phyloP scores from a whole-genome alignment of 2,888 invertebrate species.

The Nephrotoma flavescens region DNA sequence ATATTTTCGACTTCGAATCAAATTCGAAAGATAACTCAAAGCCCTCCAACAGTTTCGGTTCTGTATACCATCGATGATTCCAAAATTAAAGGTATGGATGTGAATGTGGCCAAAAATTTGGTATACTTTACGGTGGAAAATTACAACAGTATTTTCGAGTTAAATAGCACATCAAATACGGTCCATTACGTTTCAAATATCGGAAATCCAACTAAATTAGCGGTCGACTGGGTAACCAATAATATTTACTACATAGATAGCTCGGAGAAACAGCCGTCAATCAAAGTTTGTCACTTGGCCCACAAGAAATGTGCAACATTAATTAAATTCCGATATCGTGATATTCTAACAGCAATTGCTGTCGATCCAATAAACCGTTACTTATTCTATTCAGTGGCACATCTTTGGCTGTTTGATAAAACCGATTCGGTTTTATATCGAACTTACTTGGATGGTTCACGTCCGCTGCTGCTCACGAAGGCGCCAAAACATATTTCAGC shows the following conservation, averaged over 20 bases:
- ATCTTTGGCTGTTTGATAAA: conserved; percentile 29
- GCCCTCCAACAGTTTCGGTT: conserved; percentile 22
- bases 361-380: conserved; percentile 45
- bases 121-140: conserved; percentile 37
- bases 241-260: conserved; percentile 53
- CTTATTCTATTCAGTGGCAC: conserved; percentile 42
- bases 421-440: conserved; percentile 37
- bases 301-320: conserved; percentile 40
- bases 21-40: conserved; percentile 36
- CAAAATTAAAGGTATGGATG: conserved; percentile 39
- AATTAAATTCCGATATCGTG: conserved; percentile 34
- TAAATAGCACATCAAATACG: conserved; percentile 26
- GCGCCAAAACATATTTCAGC: conserved; percentile 29
- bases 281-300: conserved; percentile 41
- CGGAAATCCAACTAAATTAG: conserved; percentile 39
- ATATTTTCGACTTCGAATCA: conserved; percentile 40
- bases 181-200: conserved; percentile 28
- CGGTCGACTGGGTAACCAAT: conserved; percentile 59
- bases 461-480: conserved; percentile 29
- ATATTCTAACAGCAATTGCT: conserved; percentile 41
- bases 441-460: conserved; percentile 38
- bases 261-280: conserved; percentile 22
- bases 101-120: conserved; percentile 29
- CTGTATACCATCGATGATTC: conserved; percentile 33
- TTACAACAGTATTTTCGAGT: conserved; percentile 29